phyloP scores from a whole-genome alignment of 2,888 invertebrate species.

The Schizotus pectinicornis region DNA sequence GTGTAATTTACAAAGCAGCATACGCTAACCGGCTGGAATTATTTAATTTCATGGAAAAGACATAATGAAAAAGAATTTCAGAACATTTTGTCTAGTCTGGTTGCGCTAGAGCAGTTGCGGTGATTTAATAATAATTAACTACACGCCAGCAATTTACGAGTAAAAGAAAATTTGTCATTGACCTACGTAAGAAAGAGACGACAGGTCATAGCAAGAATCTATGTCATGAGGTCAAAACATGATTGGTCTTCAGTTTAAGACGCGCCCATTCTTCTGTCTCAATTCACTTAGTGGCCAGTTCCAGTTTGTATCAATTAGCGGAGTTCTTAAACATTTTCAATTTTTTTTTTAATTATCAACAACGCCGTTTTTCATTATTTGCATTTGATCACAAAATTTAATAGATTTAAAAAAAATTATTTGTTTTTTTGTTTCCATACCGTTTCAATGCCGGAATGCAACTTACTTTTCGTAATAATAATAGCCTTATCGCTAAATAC shows the following conservation, averaged over 20 bases:
- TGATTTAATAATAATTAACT: conserved; percentile 14
- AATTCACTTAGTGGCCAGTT: conserved; percentile 1
- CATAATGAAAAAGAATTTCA: conserved; percentile 7
- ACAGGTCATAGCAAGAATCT: conserved; percentile 28
- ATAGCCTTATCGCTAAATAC: too few relatives aligned
- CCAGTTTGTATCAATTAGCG: too few relatives aligned
- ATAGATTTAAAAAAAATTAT: too few relatives aligned
- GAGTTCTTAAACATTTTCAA: too few relatives aligned
- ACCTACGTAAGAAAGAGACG: conserved; percentile 26
- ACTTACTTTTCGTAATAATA: too few relatives aligned
- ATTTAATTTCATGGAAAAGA: conserved; percentile 5
- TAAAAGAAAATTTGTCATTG: conserved; percentile 30
- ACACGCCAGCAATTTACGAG: conserved; percentile 17
- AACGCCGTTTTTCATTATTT: too few relatives aligned
- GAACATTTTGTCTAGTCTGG: conserved; percentile 11
- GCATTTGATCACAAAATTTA: too few relatives aligned
- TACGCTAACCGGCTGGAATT: neutral
- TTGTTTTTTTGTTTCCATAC: too few relatives aligned
- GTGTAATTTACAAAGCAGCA: too few relatives aligned
- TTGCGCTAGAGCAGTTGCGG: conserved; percentile 15
- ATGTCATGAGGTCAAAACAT: conserved; percentile 28
- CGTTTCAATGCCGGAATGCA: too few relatives aligned
- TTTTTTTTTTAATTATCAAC: too few relatives aligned
- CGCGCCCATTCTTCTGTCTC: conserved; percentile 8
- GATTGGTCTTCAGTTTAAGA: conserved; percentile 22